Conservation (phyloP, 2,888 invertebrate species). For the Notodonta dromedarius region DNA sequence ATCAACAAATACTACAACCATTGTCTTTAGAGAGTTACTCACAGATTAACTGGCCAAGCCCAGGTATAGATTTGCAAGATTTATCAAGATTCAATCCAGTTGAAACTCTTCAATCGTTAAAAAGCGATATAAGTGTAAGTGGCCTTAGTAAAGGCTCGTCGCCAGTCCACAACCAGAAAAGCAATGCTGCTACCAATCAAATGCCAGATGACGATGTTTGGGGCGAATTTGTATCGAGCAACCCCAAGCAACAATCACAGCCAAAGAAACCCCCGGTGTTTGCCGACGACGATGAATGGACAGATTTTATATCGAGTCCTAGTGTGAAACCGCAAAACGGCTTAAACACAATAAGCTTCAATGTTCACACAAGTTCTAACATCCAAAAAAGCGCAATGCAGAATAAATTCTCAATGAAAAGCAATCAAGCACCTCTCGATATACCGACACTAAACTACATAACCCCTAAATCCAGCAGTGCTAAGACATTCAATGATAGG, state of each 20-base stretch:
- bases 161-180: slow-evolving; percentile 62
- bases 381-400: slow-evolving; percentile 60
- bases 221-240: slow-evolving; percentile 85
- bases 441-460: slow-evolving; percentile 77
- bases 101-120: slow-evolving; percentile 73
- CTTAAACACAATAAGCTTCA: slow-evolving; percentile 76
- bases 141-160: slow-evolving; percentile 65
- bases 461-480: slow-evolving; percentile 70
- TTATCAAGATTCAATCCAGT: slow-evolving; percentile 79
- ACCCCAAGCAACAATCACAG: slow-evolving; percentile 57
- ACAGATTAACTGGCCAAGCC: slow-evolving; percentile 86
- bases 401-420: slow-evolving; percentile 57
- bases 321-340: slow-evolving; percentile 73
- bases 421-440: slow-evolving; percentile 62
- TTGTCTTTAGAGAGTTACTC: slow-evolving; percentile 78
- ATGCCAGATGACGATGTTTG: slow-evolving; percentile 82
- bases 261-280: slow-evolving; percentile 57
- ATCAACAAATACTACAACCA: slow-evolving; percentile 75
- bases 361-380: slow-evolving; percentile 74
- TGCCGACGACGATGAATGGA: slow-evolving; percentile 79
- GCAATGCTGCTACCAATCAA: slow-evolving; percentile 41
- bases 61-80: slow-evolving; percentile 82
- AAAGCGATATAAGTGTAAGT: slow-evolving; percentile 62
- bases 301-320: slow-evolving; percentile 78
- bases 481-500: slow-evolving; percentile 67